These are phyloP conservation scores for Matsumurasca onukii DNA, from an alignment of 1,140 invertebrate genomes.

Conservation along the genomic window DNA sequence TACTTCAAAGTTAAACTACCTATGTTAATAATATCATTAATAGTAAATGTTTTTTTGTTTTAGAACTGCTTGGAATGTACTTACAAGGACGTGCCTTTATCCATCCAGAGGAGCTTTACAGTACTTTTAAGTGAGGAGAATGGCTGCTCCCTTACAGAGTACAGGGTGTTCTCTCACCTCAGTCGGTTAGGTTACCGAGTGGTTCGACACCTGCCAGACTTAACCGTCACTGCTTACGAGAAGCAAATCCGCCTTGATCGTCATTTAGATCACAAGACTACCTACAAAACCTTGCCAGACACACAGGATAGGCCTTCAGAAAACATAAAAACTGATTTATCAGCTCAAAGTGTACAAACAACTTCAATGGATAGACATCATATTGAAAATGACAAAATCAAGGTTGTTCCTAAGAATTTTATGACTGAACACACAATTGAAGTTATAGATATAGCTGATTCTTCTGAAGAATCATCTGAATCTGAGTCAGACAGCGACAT, in stretches of 20 bases:
- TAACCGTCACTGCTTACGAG: constrained; percentile 43
- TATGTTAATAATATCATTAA: no score
- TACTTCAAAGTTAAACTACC: no score
- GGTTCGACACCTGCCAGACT: constrained; percentile 35
- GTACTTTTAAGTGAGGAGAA: constrained; percentile 53
- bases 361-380: no score
- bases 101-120: constrained; percentile 61
- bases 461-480: constrained; percentile 39
- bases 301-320: constrained; percentile 33
- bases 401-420: no score
- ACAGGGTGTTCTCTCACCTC: constrained; percentile 62
- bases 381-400: no score
- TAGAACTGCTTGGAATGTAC: constrained; percentile 59
- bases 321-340: background rate
- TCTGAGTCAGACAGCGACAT: constrained; percentile 14
- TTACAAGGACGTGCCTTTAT: constrained; percentile 56
- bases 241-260: constrained; percentile 28
- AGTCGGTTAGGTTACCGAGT: constrained; percentile 55
- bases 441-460: constrained; percentile 46
- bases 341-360: no score
- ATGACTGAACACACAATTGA: constrained; percentile 40
- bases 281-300: no score
- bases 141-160: constrained; percentile 55
- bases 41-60: constrained; percentile 44
- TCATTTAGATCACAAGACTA: constrained; percentile 9